Evolutionary conservation across 1,140 invertebrate genomes (phyloP).

Genomic region (Phocides pigmalion): DNA sequence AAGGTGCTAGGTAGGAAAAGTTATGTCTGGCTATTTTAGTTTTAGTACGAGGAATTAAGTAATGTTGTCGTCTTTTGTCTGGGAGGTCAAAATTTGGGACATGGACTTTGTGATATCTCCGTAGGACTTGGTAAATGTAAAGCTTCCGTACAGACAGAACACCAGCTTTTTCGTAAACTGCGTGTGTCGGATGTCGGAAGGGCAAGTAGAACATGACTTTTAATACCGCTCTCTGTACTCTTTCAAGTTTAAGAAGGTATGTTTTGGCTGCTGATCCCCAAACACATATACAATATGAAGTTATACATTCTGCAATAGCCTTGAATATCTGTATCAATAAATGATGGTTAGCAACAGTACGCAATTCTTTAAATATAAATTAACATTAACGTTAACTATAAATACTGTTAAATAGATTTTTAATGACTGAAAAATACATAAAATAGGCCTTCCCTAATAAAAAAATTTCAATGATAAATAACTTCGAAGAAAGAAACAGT

Average conservation of each 20-base stretch:
- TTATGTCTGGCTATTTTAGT: too few relatives aligned
- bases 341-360: neutral
- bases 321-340: neutral
- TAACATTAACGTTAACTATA: too few relatives aligned
- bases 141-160: neutral
- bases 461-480: too few relatives aligned
- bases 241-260: slow-evolving; percentile 2
- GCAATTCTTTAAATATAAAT: neutral
- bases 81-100: neutral
- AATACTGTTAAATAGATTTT: too few relatives aligned
- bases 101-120: too few relatives aligned
- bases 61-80: neutral
- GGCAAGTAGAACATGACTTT: slow-evolving; percentile 16
- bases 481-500: too few relatives aligned
- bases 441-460: too few relatives aligned
- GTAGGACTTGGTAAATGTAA: slow-evolving; percentile 2
- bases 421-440: too few relatives aligned
- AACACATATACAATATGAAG: neutral
- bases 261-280: slow-evolving; percentile 10
- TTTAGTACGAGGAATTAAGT: neutral
- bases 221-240: slow-evolving; percentile 2
- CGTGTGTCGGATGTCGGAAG: neutral
- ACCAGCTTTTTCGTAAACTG: neutral
- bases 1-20: too few relatives aligned
- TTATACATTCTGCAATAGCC: neutral